phyloP scores from a whole-genome alignment of 2,888 invertebrate genomes.

The Melanchra persicariae region DNA sequence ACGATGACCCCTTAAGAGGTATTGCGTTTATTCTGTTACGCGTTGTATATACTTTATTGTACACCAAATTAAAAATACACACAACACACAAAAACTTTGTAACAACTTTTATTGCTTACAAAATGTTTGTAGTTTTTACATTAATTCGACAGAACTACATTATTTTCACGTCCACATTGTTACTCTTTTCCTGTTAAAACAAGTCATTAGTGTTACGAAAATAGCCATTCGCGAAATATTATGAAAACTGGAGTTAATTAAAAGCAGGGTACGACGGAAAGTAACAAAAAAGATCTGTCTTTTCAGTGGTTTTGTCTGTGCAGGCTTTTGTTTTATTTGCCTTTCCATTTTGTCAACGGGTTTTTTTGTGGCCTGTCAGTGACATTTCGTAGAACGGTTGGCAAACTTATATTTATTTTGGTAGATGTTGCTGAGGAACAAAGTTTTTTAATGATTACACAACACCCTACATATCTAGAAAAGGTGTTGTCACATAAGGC shows the following conservation, averaged over 20 bases:
- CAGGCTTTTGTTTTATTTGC: constrained; percentile 7
- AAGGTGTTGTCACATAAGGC: too few species aligned
- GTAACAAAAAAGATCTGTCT: constrained; percentile 11
- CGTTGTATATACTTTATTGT: too few species aligned
- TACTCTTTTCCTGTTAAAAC: neutral
- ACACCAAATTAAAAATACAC: too few species aligned
- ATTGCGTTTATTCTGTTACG: too few species aligned
- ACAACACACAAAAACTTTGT: too few species aligned
- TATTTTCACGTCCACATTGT: neutral
- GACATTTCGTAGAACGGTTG: constrained; percentile 6
- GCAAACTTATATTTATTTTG: neutral
- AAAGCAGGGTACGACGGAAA: neutral
- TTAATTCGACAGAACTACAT: neutral
- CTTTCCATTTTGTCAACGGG: constrained; percentile 1
- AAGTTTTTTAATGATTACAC: too few species aligned
- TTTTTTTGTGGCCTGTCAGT: neutral
- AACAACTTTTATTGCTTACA: too few species aligned
- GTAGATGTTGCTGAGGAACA: neutral
- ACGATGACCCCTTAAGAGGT: too few species aligned
- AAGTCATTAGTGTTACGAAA: constrained; percentile 26
- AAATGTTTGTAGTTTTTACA: too few species aligned
- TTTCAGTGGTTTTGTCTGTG: constrained; percentile 16
- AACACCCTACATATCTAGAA: too few species aligned
- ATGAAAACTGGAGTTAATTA: constrained; percentile 40
- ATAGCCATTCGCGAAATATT: constrained; percentile 19